Base-by-base conservation (phyloP, 1,140 invertebrate genomes). In the Himalopsyche phryganea region DNA sequence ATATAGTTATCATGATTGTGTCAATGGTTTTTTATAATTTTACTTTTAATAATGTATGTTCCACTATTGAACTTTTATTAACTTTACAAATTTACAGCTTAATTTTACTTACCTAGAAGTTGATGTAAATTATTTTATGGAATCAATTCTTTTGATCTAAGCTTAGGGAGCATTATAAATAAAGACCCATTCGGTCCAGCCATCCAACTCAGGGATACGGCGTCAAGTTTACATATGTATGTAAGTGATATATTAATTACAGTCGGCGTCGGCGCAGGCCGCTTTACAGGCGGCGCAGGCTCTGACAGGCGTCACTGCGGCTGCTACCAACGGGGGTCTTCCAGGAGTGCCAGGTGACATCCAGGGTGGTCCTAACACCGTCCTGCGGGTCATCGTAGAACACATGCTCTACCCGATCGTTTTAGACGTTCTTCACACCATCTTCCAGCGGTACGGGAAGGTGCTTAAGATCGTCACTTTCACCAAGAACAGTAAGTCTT, bases 391-490 rank as follows among this genome's bases (percentile, higher is more conserved):
- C 45, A 98, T 98, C 73, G 88, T 98, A 64, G 96, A 99, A 75
- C 94, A 98, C 77, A 92, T 98, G 87, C 82, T 99, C 56, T 99
- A 98, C 75, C 95, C 96, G 10, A 96, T 99, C 61, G 94, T 94
- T 32, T 84, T 99, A 66, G 96, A 99, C 71, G 91, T 98, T 47
- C 85, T 99, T 55, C 90, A 97, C 80, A 87, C 96, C 85, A 96
- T 98, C 71, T 99, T 99, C 82, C 93, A 94, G 66, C 88, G 95
- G 63, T 96, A 93, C 72, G 97, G 97, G 65, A 97, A 97, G 80
- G 94, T 99, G 67, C 82, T 98, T 65, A 97, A 98, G 79, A 98
- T 99, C 68, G 96, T 99, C 69, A 99, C 96, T 63, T 99, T 99
- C 81, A 98, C 93, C 66, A 99, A 99, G 83, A 98, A 98, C 76